A percentile compares a stretch with the other conserved stretches of the same genome.
phyloP scores from a whole-genome alignment of 2,113 vertebrate species.

The Formicarius rufipectus region DNA sequence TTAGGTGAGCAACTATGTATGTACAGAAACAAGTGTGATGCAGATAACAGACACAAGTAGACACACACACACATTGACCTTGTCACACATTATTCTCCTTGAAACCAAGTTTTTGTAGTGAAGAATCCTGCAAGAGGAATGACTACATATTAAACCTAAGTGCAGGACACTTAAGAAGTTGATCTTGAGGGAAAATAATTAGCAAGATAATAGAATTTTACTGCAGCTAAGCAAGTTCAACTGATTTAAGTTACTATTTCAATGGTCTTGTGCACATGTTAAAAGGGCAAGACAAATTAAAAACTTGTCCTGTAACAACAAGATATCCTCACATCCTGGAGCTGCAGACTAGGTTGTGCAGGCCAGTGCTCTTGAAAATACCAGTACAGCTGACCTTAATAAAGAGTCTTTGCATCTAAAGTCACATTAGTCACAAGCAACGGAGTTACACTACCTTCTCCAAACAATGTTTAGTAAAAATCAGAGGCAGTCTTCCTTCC shows the following conservation, averaged over 20 bases:
- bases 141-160: not conserved
- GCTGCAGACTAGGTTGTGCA: not conserved
- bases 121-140: not conserved
- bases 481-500: not conserved
- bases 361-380: not conserved
- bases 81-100: not conserved
- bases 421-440: not conserved
- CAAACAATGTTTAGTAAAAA: not conserved
- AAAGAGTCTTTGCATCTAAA: not conserved
- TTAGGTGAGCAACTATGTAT: not conserved
- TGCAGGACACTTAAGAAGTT: not conserved
- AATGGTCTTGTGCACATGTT: not conserved
- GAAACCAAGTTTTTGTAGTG: not conserved
- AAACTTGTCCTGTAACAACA: not conserved
- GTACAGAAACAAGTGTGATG: not conserved
- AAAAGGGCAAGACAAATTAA: not conserved
- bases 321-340: not conserved
- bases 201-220: not conserved
- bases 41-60: accelerated
- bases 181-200: not conserved
- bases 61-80: not conserved
- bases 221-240: not conserved
- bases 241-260: not conserved
- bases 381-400: not conserved
- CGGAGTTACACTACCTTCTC: not conserved